Conservation (phyloP, 1,140 invertebrate species). For the Trichoplusia ni region DNA sequence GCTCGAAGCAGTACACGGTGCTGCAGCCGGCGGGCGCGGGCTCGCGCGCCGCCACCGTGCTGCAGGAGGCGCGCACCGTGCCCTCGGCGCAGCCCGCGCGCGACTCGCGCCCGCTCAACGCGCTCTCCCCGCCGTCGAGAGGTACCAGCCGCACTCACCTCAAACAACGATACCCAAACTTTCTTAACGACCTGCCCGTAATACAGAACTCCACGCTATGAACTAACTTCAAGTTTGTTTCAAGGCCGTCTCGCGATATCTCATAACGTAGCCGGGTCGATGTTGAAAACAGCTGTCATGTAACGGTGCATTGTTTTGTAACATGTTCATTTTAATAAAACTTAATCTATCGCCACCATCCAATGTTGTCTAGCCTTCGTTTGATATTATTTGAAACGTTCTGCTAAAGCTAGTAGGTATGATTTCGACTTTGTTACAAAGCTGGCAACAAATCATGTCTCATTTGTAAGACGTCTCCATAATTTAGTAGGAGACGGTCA, state of each 20-base stretch:
- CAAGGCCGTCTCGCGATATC: conserved; percentile 64
- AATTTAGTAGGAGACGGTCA: conserved; percentile 53
- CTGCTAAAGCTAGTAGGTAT: conserved; percentile 20
- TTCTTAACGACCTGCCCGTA: conserved; percentile 71
- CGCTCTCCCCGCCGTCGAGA: conserved; percentile 88
- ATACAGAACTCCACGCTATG: conserved; percentile 61
- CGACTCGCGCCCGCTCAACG: conserved; percentile 75
- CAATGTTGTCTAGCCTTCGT: not conserved
- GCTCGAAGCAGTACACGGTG: conserved; percentile 89
- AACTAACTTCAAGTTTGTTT: conserved; percentile 73
- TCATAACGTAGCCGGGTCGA: conserved; percentile 39
- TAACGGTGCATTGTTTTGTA: conserved; percentile 8
- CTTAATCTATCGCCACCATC: not conserved
- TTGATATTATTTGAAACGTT: conserved; percentile 33
- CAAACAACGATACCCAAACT: conserved; percentile 67
- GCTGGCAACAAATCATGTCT: conserved; percentile 50
- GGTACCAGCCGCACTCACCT: conserved; percentile 80
- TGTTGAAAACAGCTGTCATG: conserved; percentile 17
- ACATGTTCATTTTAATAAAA: conserved; percentile 20
- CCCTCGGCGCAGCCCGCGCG: conserved; percentile 79
- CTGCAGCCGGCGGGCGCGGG: conserved; percentile 89
- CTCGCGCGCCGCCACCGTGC: conserved; percentile 88
- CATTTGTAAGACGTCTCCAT: conserved; percentile 56
- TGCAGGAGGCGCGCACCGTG: conserved; percentile 89
- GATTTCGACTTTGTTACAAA: conserved; percentile 30